Evolutionary conservation across 2,888 invertebrate genomes (phyloP).

Genomic region (Cerceris rybyensis): DNA sequence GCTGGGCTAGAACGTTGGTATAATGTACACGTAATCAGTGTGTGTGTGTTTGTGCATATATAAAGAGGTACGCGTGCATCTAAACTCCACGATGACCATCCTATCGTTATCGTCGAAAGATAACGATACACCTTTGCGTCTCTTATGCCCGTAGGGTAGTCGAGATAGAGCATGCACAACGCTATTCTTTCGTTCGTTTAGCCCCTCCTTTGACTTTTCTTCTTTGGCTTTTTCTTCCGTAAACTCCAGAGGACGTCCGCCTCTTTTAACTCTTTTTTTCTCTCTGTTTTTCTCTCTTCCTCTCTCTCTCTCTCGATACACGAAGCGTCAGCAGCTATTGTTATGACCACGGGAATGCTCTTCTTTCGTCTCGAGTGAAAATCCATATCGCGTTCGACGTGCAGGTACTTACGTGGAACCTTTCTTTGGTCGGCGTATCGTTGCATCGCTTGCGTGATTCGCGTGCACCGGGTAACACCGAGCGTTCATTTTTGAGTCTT

Average conservation of each 20-base stretch:
- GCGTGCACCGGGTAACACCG: constrained; percentile 43
- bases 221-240: constrained; percentile 9
- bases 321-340: constrained; percentile 48
- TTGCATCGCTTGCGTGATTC: constrained; percentile 42
- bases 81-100: constrained; percentile 38
- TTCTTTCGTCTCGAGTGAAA: constrained; percentile 67
- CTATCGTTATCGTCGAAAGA: constrained; percentile 56
- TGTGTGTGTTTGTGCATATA: too few species aligned
- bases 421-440: constrained; percentile 3
- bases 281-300: constrained; percentile 29
- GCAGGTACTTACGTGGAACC: background rate
- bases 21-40: too few species aligned
- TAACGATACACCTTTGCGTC: constrained; percentile 38
- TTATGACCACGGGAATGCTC: constrained; percentile 59
- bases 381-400: constrained; percentile 58
- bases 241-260: background rate
- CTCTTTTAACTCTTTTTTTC: too few species aligned
- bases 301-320: constrained; percentile 19
- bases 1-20: constrained; percentile 6
- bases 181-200: background rate
- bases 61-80: too few species aligned
- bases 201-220: background rate
- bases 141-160: constrained; percentile 24
- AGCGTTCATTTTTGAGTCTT: constrained; percentile 60
- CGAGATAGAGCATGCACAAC: constrained; percentile 44